Base-by-base conservation (phyloP, 2,113 vertebrate genomes). In the Condylura cristata region DNA sequence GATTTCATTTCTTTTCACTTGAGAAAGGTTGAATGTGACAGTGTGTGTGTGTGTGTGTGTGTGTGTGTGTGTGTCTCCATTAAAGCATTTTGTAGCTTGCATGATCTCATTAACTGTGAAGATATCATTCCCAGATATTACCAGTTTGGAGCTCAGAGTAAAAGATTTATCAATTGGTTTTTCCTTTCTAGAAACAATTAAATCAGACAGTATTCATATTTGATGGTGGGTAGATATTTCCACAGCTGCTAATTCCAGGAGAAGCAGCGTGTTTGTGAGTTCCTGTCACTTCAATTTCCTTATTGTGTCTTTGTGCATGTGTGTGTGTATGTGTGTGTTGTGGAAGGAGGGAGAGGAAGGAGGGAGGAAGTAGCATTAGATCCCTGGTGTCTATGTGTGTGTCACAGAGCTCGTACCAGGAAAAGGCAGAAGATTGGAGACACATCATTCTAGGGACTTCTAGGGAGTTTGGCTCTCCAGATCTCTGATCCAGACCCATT, bases 1-100 rank as follows among this genome's bases (percentile, higher is more conserved):
- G 65, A 85, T 94, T 96, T 93, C 2, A 34, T 94, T 94, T 96
- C 26, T 94, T 95, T 89, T 91, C 63, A 87, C 51, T 89, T 26
- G 46, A 94, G 75, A 72, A 84, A 65, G 76, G 39, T 37, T 83
- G 70, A 85, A 63, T 56, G 22, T 51, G 74, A 75, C 34, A 3
- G 6, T 3, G 0, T 71, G 41, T 32, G 28, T 89, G 60, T 89
- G 68, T 7, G 8, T 26, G 37, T 20, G 10, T 41, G 8, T 26
- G 37, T 20, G 10, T 41, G 32, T 81, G 14, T 30, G 53, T 32
- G 10, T 60, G 56, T 48, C 68, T 26, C 81, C 48, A 74, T 2
- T 72, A 83, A 91, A 89, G 37, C 75, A 41, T 66, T 66, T 75
- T 87, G 61, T 78, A 89, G 89, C 71, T 72, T 68, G 44, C 6